Conservation (phyloP, 2,797 vertebrate species). For the Acropternis orthonyx region DNA sequence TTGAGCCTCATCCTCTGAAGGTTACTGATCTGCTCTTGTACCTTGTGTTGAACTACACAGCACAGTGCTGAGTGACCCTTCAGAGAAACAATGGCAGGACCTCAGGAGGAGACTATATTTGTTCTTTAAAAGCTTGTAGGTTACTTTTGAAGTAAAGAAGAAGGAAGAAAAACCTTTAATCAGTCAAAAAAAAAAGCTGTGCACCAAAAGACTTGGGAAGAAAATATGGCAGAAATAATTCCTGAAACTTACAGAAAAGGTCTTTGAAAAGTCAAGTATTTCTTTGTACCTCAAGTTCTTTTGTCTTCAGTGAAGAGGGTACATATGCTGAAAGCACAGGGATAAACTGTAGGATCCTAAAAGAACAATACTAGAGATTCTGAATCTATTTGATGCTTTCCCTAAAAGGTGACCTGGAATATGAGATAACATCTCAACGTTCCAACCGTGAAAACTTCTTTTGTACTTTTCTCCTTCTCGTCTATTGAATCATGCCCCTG, state of each 20-base stretch:
- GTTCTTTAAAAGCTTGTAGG: background rate
- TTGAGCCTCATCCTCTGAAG: background rate
- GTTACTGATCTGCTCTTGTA: background rate
- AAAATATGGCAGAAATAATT: background rate
- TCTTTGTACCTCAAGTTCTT: background rate
- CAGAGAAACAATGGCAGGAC: background rate
- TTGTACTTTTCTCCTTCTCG: background rate
- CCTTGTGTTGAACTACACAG: background rate
- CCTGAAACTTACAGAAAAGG: background rate
- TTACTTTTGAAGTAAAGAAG: background rate
- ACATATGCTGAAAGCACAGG: background rate
- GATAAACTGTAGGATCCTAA: background rate
- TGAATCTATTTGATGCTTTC: background rate
- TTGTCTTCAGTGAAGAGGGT: background rate
- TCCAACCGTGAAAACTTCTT: background rate
- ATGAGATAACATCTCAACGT: background rate
- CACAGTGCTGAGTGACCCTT: background rate
- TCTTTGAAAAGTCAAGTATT: background rate
- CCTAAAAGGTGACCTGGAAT: background rate
- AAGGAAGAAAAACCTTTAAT: background rate
- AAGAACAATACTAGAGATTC: background rate
- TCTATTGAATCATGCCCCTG: background rate
- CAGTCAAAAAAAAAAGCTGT: background rate
- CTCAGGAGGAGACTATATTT: background rate
- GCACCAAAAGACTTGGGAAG: background rate